phyloP scores from a whole-genome alignment of 2,888 invertebrate genomes.

The Ochropleura leucogaster region DNA sequence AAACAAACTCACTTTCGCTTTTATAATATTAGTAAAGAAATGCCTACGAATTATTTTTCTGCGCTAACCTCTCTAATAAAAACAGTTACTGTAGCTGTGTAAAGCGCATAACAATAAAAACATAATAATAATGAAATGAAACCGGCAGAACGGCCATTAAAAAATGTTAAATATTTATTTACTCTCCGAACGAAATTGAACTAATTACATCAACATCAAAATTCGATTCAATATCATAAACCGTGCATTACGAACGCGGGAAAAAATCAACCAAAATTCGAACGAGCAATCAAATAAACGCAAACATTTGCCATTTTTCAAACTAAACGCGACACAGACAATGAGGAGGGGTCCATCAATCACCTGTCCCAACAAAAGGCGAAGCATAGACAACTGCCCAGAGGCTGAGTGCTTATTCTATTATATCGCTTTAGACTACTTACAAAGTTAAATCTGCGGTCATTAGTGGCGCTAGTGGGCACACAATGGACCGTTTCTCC shows the following conservation, averaged over 20 bases:
- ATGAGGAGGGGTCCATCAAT: constrained; percentile 82
- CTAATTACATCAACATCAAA: constrained; percentile 54
- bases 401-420: constrained; percentile 80
- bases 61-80: not conserved
- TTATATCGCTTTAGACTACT: constrained; percentile 71
- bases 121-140: not conserved
- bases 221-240: constrained; percentile 37
- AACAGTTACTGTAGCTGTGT: not conserved
- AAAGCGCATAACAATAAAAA: not conserved
- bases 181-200: constrained; percentile 28
- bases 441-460: constrained; percentile 70
- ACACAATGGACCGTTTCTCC: constrained; percentile 18
- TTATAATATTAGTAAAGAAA: too few species aligned
- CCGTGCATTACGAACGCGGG: constrained; percentile 62
- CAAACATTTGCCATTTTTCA: constrained; percentile 87
- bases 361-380: constrained; percentile 83
- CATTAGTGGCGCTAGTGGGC: constrained; percentile 52
- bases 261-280: constrained; percentile 72
- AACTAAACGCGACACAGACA: constrained; percentile 85
- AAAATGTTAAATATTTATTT: constrained; percentile 22
- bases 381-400: constrained; percentile 82
- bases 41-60: too few species aligned
- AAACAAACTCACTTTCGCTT: too few species aligned
- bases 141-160: not conserved
- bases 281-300: constrained; percentile 80